Base-by-base conservation (phyloP, 2,797 vertebrate species). In the Phrynocephalus forsythii region DNA sequence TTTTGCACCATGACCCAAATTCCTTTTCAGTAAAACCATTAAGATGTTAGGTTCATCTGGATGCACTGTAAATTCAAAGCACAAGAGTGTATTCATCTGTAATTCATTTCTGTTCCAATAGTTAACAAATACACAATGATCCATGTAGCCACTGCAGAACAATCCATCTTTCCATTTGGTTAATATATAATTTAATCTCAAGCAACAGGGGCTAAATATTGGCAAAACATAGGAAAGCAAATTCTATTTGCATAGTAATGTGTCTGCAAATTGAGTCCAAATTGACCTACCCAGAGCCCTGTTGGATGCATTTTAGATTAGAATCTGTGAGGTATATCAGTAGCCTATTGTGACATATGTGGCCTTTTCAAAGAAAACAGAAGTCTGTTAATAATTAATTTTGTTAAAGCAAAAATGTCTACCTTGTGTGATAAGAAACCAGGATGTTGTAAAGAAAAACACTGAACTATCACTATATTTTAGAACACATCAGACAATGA, bases 371-470 rank as follows among this genome's bases (percentile, higher is more conserved):
- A 75, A 60, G 11, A n/a, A 52, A 8, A 69, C 5, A 56, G 9
- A 56, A 13, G 52, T 13, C 52, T 56, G 52, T 56, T 56, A 13
- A 56, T 56, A 56, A 56, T 56, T 56, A 56, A 56, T 56, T 56
- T 56, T 56, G 52, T 13, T 56, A 56, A 60, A 8, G 52, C 8
- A 33, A 56, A 56, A 56, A 56, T 56, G 52, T 56, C 52, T 56
- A 56, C 38, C 38, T 44, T 56, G 8, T 20, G 83, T 56, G 0
- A 0, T 52, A 0, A 79, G 73, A 6, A 1, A 26, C 33, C 83
- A 86, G 48, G 56, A 79, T 7, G 5, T 67, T 3, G 84, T 91
- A 83, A 90, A 88, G 44, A 30, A 56, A 60, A 38, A 20, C 68
- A 71, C 26, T n/a, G 28, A 85, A 78, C 7, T 5, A 63, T 30